Evolutionary conservation across 2,888 invertebrate species (phyloP).

Genomic region (Koerneria pararmatus): DNA sequence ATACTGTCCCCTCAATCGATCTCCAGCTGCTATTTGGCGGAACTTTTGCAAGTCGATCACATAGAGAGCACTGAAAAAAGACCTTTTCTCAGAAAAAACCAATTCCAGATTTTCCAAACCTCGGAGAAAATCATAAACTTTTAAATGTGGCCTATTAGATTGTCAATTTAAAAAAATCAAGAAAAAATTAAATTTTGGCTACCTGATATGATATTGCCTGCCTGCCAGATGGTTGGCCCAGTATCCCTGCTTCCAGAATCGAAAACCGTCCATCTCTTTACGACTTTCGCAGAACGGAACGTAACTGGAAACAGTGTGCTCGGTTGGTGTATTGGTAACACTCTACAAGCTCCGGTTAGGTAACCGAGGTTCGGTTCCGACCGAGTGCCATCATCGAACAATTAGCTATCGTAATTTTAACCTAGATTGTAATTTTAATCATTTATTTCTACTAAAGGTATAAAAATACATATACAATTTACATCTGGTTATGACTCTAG

Average conservation of each 20-base stretch:
- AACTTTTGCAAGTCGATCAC: slow-evolving; percentile 94
- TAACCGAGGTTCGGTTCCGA: no score
- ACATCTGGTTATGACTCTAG: no score
- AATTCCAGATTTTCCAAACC: not conserved
- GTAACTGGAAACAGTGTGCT: slow-evolving; percentile 68
- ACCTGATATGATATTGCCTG: slow-evolving; percentile 73
- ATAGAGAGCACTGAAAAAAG: slow-evolving; percentile 79
- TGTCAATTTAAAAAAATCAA: not conserved
- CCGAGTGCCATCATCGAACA: no score
- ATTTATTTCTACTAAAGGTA: no score
- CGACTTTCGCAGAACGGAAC: slow-evolving; percentile 97
- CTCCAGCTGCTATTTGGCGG: slow-evolving; percentile 93
- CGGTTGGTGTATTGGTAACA: no score
- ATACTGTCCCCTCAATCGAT: slow-evolving; percentile 92
- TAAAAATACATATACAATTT: no score
- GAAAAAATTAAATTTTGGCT: not conserved
- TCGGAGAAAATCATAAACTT: no score
- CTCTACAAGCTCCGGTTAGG: no score
- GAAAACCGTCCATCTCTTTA: slow-evolving; percentile 96
- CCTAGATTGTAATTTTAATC: not conserved
- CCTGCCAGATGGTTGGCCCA: slow-evolving; percentile 96
- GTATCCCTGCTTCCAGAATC: slow-evolving; percentile 98
- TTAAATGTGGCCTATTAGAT: no score
- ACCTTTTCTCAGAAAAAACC: no score
- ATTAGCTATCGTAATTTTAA: not conserved